phyloP scores from a whole-genome alignment of 2,888 invertebrate species.

The Xylota sylvarum region DNA sequence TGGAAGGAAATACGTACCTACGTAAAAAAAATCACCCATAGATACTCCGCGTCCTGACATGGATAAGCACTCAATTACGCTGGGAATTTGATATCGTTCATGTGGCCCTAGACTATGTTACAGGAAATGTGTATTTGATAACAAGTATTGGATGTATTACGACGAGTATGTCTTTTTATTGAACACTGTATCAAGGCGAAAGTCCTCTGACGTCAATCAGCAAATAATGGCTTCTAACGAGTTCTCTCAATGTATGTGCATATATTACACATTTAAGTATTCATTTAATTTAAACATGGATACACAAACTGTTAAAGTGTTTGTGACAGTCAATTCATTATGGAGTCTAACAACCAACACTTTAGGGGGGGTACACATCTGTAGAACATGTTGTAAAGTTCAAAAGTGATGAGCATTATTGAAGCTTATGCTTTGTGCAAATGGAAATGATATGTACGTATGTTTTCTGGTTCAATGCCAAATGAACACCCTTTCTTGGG shows the following conservation, averaged over 20 bases:
- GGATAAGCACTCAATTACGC: constrained; percentile 68
- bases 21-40: neutral
- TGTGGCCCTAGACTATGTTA: constrained; percentile 10
- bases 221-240: constrained; percentile 48
- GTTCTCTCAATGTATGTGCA: constrained; percentile 1
- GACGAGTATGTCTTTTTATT: constrained; percentile 17
- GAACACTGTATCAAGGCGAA: constrained; percentile 28
- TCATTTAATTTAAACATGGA: constrained; percentile 45
- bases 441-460: neutral
- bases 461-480: constrained; percentile 29
- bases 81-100: constrained; percentile 39
- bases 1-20: too few species aligned
- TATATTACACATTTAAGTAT: constrained; percentile 53
- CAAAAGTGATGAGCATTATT: constrained; percentile 39
- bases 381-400: constrained; percentile 14
- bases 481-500: constrained; percentile 3
- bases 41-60: constrained; percentile 35
- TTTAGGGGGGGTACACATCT: neutral
- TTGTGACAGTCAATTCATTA: constrained; percentile 41
- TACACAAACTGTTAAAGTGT: constrained; percentile 23
- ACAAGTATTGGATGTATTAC: constrained; percentile 17
- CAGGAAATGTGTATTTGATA: constrained; percentile 31
- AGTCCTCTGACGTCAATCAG: constrained; percentile 62
- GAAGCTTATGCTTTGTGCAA: constrained; percentile 35
- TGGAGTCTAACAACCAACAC: neutral